phyloP scores from a whole-genome alignment of 2,888 invertebrate species.

The Alitta virens region DNA sequence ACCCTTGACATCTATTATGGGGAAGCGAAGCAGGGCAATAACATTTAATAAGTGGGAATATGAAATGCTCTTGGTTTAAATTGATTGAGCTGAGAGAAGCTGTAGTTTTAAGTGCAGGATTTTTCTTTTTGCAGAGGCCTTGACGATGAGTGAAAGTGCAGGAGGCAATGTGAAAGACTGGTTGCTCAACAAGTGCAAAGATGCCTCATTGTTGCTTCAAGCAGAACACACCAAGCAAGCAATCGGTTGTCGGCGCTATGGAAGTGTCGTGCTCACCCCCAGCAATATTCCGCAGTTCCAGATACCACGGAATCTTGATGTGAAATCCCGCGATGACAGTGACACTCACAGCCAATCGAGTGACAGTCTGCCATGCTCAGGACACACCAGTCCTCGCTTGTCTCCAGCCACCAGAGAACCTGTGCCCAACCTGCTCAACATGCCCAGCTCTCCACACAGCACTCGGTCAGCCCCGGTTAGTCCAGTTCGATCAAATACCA shows the following conservation, averaged over 20 bases:
- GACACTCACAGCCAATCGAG: not conserved
- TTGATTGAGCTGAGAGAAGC: no score
- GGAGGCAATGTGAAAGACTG: slow-evolving; percentile 11
- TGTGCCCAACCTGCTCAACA: not conserved
- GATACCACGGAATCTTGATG: not conserved
- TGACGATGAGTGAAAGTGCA: no score
- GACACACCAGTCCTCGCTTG: not conserved
- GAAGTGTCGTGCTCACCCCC: slow-evolving; percentile 7
- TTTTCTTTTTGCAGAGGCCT: no score
- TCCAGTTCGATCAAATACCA: not conserved
- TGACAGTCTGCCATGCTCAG: not conserved
- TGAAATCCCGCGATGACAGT: not conserved
- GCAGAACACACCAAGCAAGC: not conserved
- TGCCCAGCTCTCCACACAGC: not conserved
- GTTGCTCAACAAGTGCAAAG: slow-evolving; percentile 10
- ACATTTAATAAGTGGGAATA: no score
- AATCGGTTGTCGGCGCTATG: not conserved
- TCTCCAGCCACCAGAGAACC: not conserved
- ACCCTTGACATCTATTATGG: no score
- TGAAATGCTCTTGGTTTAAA: no score
- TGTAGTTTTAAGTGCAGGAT: no score
- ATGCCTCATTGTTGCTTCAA: slow-evolving; percentile 1
- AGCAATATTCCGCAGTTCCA: slow-evolving; percentile 11
- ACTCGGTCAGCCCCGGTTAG: slow-evolving; percentile 12
- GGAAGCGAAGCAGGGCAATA: no score